Conservation (phyloP, 1,140 invertebrate genomes). For the Leptinotarsa defecta region DNA sequence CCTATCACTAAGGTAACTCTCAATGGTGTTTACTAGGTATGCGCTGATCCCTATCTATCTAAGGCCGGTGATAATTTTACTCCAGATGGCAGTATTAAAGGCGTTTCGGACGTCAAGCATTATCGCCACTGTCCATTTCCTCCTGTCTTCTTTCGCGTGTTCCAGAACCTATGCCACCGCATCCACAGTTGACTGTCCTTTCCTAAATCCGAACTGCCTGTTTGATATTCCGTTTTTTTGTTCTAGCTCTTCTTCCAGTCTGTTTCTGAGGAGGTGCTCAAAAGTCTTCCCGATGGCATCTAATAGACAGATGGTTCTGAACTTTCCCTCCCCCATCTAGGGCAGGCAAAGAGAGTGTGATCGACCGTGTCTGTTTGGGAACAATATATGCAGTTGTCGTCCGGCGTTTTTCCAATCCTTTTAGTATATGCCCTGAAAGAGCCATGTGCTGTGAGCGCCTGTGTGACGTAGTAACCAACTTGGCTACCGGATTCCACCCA, state of each 20-base stretch:
- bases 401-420: slow-evolving; percentile 1
- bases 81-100: slow-evolving; percentile 31
- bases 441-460: slow-evolving; percentile 24
- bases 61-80: slow-evolving; percentile 22
- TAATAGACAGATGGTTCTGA: slow-evolving; percentile 9
- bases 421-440: neutral
- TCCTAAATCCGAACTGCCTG: slow-evolving; percentile 5
- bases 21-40: slow-evolving; percentile 29
- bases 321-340: slow-evolving; percentile 17
- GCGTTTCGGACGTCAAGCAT: slow-evolving; percentile 30
- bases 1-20: slow-evolving; percentile 32
- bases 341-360: neutral
- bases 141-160: neutral
- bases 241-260: slow-evolving; percentile 2
- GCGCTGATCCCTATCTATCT: neutral
- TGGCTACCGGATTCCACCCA: slow-evolving; percentile 7
- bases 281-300: neutral
- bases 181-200: slow-evolving; percentile 27
- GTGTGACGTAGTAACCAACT: slow-evolving; percentile 24
- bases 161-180: slow-evolving; percentile 21
- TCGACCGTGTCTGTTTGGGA: neutral
- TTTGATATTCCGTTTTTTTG: neutral
- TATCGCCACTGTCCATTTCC: slow-evolving; percentile 25
- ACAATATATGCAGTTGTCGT: slow-evolving; percentile 13
- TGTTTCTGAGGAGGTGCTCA: neutral